A percentile compares a stretch with the other conserved stretches of the same genome.
phyloP scores from a whole-genome alignment of 2,797 vertebrate species.

The Mallotus villosus region DNA sequence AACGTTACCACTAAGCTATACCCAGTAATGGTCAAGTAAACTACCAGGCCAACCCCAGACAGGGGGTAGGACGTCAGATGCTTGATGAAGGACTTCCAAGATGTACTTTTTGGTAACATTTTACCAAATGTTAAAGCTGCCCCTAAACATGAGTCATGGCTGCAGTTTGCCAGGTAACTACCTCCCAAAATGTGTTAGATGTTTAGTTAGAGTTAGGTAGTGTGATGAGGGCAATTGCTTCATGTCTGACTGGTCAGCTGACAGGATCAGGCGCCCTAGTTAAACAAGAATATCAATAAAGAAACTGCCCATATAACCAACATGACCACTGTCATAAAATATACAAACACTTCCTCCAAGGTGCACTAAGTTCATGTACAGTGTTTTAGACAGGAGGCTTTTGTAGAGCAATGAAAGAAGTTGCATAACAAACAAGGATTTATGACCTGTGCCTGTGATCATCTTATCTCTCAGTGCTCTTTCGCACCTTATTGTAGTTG shows the following conservation, averaged over 20 bases:
- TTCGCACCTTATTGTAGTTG: neutral
- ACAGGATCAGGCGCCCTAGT: slow-evolving; percentile 3
- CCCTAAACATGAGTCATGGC: too few relatives aligned
- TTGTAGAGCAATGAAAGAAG: neutral
- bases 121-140: too few relatives aligned
- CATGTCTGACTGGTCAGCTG: slow-evolving; percentile 1
- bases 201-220: slow-evolving; percentile 3
- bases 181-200: too few relatives aligned
- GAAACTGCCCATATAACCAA: slow-evolving; percentile 8
- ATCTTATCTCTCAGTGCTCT: neutral
- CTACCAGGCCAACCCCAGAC: too few relatives aligned
- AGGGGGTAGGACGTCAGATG: too few relatives aligned
- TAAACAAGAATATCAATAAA: slow-evolving; percentile 13
- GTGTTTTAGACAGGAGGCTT: neutral
- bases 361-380: neutral
- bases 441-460: neutral
- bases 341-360: too few relatives aligned
- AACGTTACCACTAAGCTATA: too few relatives aligned
- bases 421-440: neutral
- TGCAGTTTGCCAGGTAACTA: too few relatives aligned
- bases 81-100: too few relatives aligned
- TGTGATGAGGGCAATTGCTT: slow-evolving; percentile 16
- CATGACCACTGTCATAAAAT: neutral
- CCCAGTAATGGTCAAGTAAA: too few relatives aligned
- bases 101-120: too few relatives aligned